These are phyloP conservation scores for Musca vetustissima DNA, from an alignment of 1,140 invertebrate species.

Conservation along the genomic window DNA sequence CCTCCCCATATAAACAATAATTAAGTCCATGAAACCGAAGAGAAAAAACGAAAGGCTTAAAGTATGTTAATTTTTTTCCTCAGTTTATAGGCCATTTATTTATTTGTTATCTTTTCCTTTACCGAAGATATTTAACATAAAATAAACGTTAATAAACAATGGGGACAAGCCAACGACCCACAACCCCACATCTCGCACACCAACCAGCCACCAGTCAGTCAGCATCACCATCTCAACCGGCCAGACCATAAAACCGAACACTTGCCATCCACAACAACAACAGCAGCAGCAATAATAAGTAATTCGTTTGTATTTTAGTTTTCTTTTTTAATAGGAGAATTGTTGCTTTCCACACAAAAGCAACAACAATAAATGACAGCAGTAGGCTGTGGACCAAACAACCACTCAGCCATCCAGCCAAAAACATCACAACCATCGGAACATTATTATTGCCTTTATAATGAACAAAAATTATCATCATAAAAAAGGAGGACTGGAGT, in stretches of 20 bases:
- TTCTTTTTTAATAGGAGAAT: too few species aligned
- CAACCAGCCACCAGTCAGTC: too few species aligned
- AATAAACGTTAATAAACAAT: constrained; percentile 19
- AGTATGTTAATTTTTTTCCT: constrained; percentile 9
- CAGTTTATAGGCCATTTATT: constrained; percentile 21
- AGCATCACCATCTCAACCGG: too few species aligned
- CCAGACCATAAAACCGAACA: too few species aligned
- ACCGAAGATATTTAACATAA: constrained; percentile 16
- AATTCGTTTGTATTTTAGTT: too few species aligned
- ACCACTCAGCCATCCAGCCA: background rate
- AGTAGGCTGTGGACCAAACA: too few species aligned
- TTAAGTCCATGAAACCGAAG: background rate
- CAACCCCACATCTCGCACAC: constrained; percentile 5
- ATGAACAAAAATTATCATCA: constrained; percentile 21
- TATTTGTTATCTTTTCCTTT: constrained; percentile 11
- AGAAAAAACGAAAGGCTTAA: background rate
- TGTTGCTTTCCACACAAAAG: too few species aligned
- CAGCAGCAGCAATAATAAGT: too few species aligned
- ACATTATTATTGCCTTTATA: constrained; percentile 16
- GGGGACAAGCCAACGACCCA: constrained; percentile 10
- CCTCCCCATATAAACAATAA: background rate
- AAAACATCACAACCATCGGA: background rate
- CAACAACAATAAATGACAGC: too few species aligned
- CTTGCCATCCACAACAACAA: too few species aligned
- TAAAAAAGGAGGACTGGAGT: constrained; percentile 12